Evolutionary conservation across 1,140 invertebrate genomes (phyloP), one percentile per base, ranked within the genome.

Genomic region (Halesus radiatus): DNA sequence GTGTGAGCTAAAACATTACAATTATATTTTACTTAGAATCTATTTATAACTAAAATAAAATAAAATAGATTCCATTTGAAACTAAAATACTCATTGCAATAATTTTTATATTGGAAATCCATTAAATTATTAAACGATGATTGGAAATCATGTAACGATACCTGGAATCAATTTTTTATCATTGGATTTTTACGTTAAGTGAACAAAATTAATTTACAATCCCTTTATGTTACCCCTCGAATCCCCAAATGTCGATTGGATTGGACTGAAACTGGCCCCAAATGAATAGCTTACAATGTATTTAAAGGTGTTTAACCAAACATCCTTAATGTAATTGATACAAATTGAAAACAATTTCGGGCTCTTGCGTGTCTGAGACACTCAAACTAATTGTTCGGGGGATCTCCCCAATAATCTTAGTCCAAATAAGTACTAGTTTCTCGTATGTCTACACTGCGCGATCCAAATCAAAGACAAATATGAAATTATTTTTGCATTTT

Each of bases 291-390:
- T 58, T 58, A 15, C 68, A 72, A 16, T 52, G 45, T 50, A 72
- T 53, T 66, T 54, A 68, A 74, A 82, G 78, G 78, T 80, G 78
- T 78, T 80, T 79, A 82, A 77, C 56, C 73, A 82, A 79, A 62
- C 74, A 78, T 82, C 73, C 78, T 77, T 80, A 82, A 82, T 82
- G 81, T 79, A 78, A 82, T 82, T 79, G 81, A 79, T 82, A 82
- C 81, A 82, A 82, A 82, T 82, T 82, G 81, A 80, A 79, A 82
- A 80, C 81, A 82, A 78, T 82, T 82, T 73, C 29, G 74, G 23
- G 26, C 15, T 26, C 50, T 82, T 37, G 81, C 81, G 81, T 80
- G 81, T 29, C 66, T 50, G 37, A 58, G 53, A 56, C 77, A 70
- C 70, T 79, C 29, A 73, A 64, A 60, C 18, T 77, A 77, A 77